phyloP scores from a whole-genome alignment of 2,888 invertebrate species.

The Amiota minor region DNA sequence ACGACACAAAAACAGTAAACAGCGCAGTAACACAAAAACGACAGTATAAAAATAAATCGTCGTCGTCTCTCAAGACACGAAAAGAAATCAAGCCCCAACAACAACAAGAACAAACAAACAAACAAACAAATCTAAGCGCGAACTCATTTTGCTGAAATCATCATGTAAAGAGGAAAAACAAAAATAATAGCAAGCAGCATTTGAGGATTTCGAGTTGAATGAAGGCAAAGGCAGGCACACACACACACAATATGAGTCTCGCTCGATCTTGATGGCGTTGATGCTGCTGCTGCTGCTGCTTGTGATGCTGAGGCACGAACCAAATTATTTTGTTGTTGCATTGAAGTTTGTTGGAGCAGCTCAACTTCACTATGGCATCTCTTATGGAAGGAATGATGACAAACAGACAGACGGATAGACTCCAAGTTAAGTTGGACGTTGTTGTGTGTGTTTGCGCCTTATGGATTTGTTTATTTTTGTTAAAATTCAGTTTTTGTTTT shows the following conservation, averaged over 20 bases:
- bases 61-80: neutral
- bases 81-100: neutral
- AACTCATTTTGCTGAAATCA: conserved; percentile 1
- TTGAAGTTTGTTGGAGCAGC: neutral
- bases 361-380: neutral
- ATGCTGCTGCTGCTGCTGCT: neutral
- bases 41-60: too few species aligned
- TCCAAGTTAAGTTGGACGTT: neutral
- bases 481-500: conserved; percentile 3
- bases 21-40: too few species aligned
- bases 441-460: neutral
- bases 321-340: neutral
- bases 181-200: neutral
- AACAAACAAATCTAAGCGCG: conserved; percentile 24
- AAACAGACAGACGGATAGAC: too few species aligned
- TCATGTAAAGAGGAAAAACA: neutral
- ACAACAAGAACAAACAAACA: conserved; percentile 1
- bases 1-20: neutral
- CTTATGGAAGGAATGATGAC: neutral
- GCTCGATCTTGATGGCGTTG: neutral
- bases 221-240: too few species aligned
- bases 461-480: conserved; percentile 26
- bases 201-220: neutral
- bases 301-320: neutral
- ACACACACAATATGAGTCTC: too few species aligned